Evolutionary conservation across 2,113 vertebrate genomes (phyloP), one percentile per base, ranked within the genome.

Genomic region (Corythornis cristatus): DNA sequence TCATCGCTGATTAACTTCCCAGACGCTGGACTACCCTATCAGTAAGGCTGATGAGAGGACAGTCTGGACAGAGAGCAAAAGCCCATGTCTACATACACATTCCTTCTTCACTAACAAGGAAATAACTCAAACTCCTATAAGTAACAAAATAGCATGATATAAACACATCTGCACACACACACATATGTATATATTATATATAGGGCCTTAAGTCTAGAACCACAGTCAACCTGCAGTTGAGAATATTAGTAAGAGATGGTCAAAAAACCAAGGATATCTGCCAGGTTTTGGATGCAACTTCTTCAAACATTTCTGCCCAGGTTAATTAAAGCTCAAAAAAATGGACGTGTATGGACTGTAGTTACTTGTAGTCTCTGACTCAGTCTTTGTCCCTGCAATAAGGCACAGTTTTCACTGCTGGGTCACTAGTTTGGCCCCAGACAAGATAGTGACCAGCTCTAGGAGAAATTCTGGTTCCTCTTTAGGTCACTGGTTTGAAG

Each of bases 401-500:
- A 81, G 83, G 75, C 12, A 33, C 3, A 75, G 46, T 48, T 92
- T 65, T 75, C 54, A 48, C 15, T 15, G 53, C 6, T 75, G 14
- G 37, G n/a, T 65, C 75, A 72, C 22, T 57, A 61, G 54, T 25
- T 79, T 74, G 35, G 65, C 45, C 50, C 31, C 46, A 74, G 60
- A 57, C 48, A 89, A 81, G 56, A 83, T 78, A 80, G 6, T 16
- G 45, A 20, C 46, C 65, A 62, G 31, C 26, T 84, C 45, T 29
- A 58, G 21, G 28, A 86, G 74, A 84, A 78, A 73, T 29, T 22
- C 42, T 5, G 3, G 35, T 92, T 76, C 45, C 58, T 45, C 62
- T 85, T 85, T 31, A 83, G 51, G 64, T 91, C 78, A 67, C 35
- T 60, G 62, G 15, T 66, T 82, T 83, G 67, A 46, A 93, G 40